Base-by-base conservation (phyloP, 2,888 invertebrate species). In the Epistrophella euchroma region DNA sequence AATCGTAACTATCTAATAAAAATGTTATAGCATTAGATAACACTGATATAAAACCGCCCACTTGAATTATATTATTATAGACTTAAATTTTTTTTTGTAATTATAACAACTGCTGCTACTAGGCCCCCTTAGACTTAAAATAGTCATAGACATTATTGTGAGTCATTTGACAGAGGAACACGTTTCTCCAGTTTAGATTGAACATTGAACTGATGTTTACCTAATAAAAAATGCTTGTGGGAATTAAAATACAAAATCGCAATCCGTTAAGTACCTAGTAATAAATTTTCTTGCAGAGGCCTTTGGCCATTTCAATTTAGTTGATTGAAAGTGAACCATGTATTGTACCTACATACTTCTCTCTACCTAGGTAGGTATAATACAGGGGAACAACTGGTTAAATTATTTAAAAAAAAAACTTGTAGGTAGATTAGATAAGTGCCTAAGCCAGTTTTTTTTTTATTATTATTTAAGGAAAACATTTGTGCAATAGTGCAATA, bases 201-300 rank as follows among this genome's bases (percentile, higher is more conserved):
- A 68, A 79, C 28, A 35, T 40, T 40, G 62, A 28, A 62, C 35
- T 17, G 17, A 56, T 32, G 32, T 19, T 10, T 10, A 17, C 2
- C 32, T 56, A 13, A 28, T 43, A 47, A n/a, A 15, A 15, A 13
- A 32, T 15, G n/a, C 50, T 73, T 73, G 79, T 74, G 79, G 79
- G 79, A 80, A 74, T 74, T 52, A 32, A 81, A 81, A 64, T 81
- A 71, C 47, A 64, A 78, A 71, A 55, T 81, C 43, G 50, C 62
- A 74, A 74, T 56, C 45, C 17, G 68, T 19, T 71, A 70, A 22
- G 55, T 66, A n/a, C 28, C 55, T 43, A 37, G 7, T 47, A 55
- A 68, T 1, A 6, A 5, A 5, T 28, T 32, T 62, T 35, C 19
- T 47, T 58, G 40, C 56, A 32, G 35, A 64, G 64, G 71, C 79